Evolutionary conservation across 2,113 vertebrate genomes (phyloP).

Genomic region (Athene cunicularia): DNA sequence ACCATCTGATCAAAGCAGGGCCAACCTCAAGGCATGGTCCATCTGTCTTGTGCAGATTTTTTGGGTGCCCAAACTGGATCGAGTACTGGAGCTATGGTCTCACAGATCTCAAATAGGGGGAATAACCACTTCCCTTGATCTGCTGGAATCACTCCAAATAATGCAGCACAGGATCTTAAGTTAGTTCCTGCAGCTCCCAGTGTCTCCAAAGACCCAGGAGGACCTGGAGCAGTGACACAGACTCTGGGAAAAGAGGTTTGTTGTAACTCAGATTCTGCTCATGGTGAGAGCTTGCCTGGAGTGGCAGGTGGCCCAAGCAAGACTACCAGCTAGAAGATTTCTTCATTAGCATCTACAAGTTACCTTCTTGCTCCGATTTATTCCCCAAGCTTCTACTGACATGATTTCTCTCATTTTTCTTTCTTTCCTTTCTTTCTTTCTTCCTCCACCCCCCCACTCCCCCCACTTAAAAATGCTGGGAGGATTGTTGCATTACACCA

Average conservation of each 20-base stretch:
- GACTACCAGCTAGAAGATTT: neutral
- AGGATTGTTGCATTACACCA: accelerated
- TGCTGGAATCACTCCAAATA: neutral
- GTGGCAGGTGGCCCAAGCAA: neutral
- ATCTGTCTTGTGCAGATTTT: neutral
- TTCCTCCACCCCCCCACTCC: too few species aligned
- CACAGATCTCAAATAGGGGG: neutral
- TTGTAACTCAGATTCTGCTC: neutral
- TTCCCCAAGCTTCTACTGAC: neutral
- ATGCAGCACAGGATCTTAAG: neutral
- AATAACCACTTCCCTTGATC: neutral
- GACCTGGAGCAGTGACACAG: neutral
- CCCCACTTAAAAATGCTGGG: neutral
- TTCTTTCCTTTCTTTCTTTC: neutral
- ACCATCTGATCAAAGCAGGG: neutral
- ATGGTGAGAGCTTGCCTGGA: neutral
- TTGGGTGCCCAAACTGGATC: neutral
- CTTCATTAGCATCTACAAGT: neutral
- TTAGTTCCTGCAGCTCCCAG: neutral
- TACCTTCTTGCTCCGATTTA: neutral
- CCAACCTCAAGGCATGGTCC: neutral
- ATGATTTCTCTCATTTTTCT: neutral
- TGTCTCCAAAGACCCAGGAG: neutral
- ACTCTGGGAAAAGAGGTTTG: neutral
- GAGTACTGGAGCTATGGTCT: neutral